phyloP scores from a whole-genome alignment of 2,797 vertebrate genomes.

The Chelonia mydas region DNA sequence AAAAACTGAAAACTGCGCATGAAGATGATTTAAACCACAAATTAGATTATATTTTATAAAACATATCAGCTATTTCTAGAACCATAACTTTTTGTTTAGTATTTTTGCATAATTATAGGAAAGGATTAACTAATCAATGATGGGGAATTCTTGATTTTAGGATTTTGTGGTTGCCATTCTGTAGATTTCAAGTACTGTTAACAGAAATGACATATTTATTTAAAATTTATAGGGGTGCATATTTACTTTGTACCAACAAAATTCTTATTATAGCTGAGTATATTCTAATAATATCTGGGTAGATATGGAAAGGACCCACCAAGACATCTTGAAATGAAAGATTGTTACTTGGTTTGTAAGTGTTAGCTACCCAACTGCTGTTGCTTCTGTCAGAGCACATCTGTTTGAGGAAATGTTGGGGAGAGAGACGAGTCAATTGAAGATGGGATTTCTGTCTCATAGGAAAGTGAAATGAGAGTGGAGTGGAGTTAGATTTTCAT shows the following conservation, averaged over 20 bases:
- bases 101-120: background rate
- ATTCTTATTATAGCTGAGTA: background rate
- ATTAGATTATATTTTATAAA: background rate
- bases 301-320: background rate
- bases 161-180: background rate
- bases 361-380: background rate
- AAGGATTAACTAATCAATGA: background rate
- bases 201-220: background rate
- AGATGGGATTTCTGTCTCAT: background rate
- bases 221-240: background rate
- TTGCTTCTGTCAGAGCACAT: background rate
- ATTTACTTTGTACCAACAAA: background rate
- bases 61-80: background rate
- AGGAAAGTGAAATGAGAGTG: background rate
- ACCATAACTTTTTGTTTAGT: background rate
- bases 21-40: background rate
- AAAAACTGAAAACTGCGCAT: background rate
- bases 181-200: background rate
- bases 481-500: too few relatives aligned
- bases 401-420: background rate
- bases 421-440: background rate
- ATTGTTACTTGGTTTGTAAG: background rate
- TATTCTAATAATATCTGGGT: background rate
- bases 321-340: background rate
- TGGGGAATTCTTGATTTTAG: background rate